Base-by-base conservation (phyloP, 1,140 invertebrate genomes). In the Rhopalosiphum padi region DNA sequence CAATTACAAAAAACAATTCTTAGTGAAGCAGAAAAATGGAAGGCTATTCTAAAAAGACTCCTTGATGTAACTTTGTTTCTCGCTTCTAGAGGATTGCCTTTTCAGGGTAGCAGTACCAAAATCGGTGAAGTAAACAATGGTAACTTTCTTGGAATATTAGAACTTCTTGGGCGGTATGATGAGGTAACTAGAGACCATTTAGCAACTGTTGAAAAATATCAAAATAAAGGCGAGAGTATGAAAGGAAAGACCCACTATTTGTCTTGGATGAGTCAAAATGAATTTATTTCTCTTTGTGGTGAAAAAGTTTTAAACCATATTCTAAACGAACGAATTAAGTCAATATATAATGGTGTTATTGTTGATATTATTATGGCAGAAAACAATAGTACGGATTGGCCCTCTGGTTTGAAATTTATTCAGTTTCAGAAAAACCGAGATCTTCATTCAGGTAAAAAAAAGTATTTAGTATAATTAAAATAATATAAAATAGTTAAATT, bases 311-410 rank as follows among this genome's bases (percentile, higher is more conserved):
- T 37, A 37, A 83, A 23, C 35, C 77, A 41, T 83, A 83, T 85
- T 94, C 35, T 94, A 18, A 41, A 90, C 30, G 94, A 94, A 91
- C 48, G 94, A n/a, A 94, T 93, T 51, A 77, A 55, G 41, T 68
- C 89, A 23, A 94, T 94, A 94, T 95, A 95, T 94, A 95, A 94
- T 94, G 94, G 94, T 41, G 94, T 95, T 53, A 94, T 94, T 68
- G 77, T 94, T 86, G 94, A 95, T 92, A 3, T 46, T 46, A 9
- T 5, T n/a, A n/a, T n/a, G n/a, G n/a, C n/a, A n/a, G n/a, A n/a
- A n/a, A n/a, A n/a, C n/a, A n/a, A n/a, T n/a, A n/a, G n/a, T n/a
- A n/a, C n/a, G n/a, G n/a, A n/a, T n/a, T n/a, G n/a, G n/a, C n/a
- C n/a, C n/a, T n/a, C n/a, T n/a, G n/a, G n/a, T n/a, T n/a, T n/a